Percentiles rank a stretch among this genome's conserved stretches.
Conservation (phyloP, 2,888 invertebrate genomes). For the Hofmannophila pseudospretella region DNA sequence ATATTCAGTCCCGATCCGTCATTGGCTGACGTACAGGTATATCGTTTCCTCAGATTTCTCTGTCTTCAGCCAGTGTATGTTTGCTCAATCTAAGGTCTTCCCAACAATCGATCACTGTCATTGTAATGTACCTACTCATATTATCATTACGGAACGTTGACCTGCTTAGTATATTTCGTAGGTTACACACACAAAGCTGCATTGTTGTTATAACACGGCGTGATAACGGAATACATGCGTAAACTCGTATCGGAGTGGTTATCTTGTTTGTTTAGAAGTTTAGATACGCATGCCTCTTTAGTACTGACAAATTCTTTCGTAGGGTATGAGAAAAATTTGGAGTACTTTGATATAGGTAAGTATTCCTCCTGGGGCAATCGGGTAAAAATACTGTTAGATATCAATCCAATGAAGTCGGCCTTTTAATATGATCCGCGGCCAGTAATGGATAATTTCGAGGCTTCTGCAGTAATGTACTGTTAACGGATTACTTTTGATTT, state of each 20-base stretch:
- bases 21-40: slow-evolving; percentile 47
- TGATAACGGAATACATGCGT: slow-evolving; percentile 48
- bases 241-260: slow-evolving; percentile 34
- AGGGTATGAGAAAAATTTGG: background rate
- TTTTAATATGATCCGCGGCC: too few relatives aligned
- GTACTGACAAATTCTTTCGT: slow-evolving; percentile 5
- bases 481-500: too few relatives aligned
- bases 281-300: slow-evolving; percentile 9
- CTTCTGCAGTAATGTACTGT: too few relatives aligned
- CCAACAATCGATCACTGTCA: slow-evolving; percentile 71
- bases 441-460: too few relatives aligned
- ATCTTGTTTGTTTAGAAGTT: slow-evolving; percentile 57
- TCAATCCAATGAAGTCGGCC: too few relatives aligned
- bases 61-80: slow-evolving; percentile 53
- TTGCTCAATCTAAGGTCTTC: slow-evolving; percentile 63
- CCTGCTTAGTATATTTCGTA: slow-evolving; percentile 54
- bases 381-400: too few relatives aligned
- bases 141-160: slow-evolving; percentile 65
- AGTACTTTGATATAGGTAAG: background rate
- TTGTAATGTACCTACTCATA: slow-evolving; percentile 43
- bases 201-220: slow-evolving; percentile 39
- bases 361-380: too few relatives aligned
- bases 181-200: slow-evolving; percentile 44
- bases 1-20: slow-evolving; percentile 41
- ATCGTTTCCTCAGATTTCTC: slow-evolving; percentile 46